These are phyloP conservation scores for Bufo gargarizans DNA, from an alignment of 2,113 vertebrate genomes.

Conservation along the genomic window DNA sequence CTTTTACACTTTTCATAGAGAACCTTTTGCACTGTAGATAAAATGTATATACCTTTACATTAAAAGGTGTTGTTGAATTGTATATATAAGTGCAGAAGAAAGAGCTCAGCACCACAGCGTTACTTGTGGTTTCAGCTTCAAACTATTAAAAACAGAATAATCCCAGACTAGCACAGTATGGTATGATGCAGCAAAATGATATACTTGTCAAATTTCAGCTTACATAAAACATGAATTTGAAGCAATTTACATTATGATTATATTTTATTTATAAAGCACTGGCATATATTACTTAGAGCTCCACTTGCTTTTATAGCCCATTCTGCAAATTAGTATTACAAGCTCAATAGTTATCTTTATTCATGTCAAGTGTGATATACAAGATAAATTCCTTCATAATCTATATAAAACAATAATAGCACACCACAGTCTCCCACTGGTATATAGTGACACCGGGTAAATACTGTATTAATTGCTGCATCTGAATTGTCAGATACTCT, in stretches of 20 bases:
- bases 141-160: neutral
- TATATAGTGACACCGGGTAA: neutral
- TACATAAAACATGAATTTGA: conserved; percentile 13
- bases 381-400: neutral
- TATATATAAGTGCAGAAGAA: neutral
- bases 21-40: neutral
- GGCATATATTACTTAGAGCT: neutral
- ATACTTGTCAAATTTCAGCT: neutral
- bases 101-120: neutral
- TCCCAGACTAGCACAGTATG: neutral
- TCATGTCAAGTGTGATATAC: neutral
- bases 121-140: neutral
- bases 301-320: neutral
- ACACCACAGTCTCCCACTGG: neutral
- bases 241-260: conserved; percentile 18
- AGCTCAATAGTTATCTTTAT: neutral
- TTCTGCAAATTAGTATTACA: neutral
- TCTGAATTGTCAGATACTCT: neutral
- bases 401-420: conserved; percentile 1
- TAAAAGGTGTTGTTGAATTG: neutral
- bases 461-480: neutral
- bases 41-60: neutral
- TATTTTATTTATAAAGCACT: conserved; percentile 24
- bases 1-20: neutral
- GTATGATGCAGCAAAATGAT: neutral